Evolutionary conservation across 2,113 vertebrate genomes (phyloP).

Genomic region (Harpagus bidentatus): DNA sequence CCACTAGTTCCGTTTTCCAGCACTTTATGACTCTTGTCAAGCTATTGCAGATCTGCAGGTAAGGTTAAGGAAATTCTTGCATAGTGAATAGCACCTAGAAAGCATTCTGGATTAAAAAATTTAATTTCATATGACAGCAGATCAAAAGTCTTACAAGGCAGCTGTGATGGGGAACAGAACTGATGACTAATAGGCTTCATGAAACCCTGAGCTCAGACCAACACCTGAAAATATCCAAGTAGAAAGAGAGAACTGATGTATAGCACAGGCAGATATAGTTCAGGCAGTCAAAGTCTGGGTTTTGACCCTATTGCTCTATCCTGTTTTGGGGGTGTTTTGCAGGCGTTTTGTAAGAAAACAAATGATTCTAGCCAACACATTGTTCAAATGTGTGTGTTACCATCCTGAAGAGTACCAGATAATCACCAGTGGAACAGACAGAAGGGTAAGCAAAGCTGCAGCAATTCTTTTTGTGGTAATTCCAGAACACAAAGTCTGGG

Average conservation of each 20-base stretch:
- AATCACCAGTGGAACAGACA: constrained; percentile 86
- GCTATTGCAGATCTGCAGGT: neutral
- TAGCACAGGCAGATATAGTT: neutral
- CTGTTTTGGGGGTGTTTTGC: neutral
- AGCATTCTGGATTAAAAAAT: neutral
- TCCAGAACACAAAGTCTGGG: neutral
- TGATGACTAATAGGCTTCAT: neutral
- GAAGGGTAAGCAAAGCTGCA: constrained; percentile 74
- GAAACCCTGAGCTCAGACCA: neutral
- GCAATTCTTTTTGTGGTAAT: neutral
- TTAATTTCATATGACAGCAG: neutral
- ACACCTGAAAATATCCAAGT: neutral
- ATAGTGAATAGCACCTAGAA: neutral
- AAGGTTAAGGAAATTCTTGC: neutral
- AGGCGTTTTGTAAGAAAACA: constrained; percentile 84
- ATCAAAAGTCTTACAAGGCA: neutral
- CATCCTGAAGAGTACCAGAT: constrained; percentile 88
- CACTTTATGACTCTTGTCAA: neutral
- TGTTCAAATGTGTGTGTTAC: constrained; percentile 86
- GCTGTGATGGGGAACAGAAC: neutral
- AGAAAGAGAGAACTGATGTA: neutral
- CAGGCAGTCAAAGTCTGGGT: neutral
- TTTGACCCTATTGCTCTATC: neutral
- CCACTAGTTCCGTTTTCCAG: neutral
- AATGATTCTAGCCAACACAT: constrained; percentile 81